Percentiles rank a stretch among this genome's conserved stretches.
Conservation (phyloP, 2,888 invertebrate species). For the Polietes domitor region DNA sequence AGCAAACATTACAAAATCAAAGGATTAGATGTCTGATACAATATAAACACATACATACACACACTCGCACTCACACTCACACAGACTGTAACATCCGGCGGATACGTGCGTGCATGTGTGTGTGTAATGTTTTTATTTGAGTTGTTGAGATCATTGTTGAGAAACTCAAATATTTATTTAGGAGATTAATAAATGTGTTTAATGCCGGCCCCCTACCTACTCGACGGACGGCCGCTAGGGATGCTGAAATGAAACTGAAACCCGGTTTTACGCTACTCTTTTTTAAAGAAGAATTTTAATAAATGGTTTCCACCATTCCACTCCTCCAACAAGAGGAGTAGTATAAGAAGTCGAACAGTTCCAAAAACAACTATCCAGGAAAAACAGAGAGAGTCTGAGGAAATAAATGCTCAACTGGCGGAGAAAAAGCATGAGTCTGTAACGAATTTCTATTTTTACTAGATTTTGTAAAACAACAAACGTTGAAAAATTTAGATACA, state of each 20-base stretch:
- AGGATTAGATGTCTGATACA: slow-evolving; percentile 46
- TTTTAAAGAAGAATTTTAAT: no score
- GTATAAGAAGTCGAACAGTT: no score
- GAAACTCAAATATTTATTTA: slow-evolving; percentile 65
- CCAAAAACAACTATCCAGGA: no score
- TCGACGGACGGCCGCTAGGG: neutral
- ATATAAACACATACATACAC: slow-evolving; percentile 11
- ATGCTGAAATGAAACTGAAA: neutral
- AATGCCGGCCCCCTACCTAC: neutral
- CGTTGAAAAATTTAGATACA: no score
- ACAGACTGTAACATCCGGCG: slow-evolving; percentile 13
- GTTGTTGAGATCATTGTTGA: slow-evolving; percentile 62
- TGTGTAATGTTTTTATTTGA: slow-evolving; percentile 49
- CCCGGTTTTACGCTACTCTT: neutral
- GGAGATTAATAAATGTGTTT: slow-evolving; percentile 65
- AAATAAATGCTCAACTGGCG: no score
- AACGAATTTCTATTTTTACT: no score
- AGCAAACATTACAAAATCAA: slow-evolving; percentile 44
- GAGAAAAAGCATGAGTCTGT: no score
- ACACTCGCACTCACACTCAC: slow-evolving; percentile 17
- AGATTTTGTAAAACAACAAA: no score
- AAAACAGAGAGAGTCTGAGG: no score
- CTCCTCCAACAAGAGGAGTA: no score
- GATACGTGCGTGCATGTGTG: slow-evolving; percentile 26
- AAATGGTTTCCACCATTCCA: no score